Evolutionary conservation across 2,797 vertebrate species (phyloP).

Genomic region (Macroramphosus scolopax): DNA sequence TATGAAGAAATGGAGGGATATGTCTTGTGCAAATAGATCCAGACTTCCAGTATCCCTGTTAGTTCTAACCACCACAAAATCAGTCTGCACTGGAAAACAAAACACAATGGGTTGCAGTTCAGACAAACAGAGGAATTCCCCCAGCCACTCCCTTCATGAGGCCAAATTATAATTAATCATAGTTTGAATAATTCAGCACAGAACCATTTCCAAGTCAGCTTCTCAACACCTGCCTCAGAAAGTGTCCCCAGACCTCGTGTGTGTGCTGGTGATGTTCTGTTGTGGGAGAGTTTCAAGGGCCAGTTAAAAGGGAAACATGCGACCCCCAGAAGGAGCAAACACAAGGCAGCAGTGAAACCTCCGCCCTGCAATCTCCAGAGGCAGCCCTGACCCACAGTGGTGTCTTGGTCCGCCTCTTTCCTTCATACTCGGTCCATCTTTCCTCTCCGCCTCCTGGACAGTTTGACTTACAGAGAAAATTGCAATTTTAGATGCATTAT

Average conservation of each 20-base stretch:
- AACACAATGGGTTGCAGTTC: slow-evolving; percentile 63
- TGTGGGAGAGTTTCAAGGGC: slow-evolving; percentile 16
- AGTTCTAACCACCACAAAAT: slow-evolving; percentile 41
- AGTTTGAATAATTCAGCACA: slow-evolving; percentile 65
- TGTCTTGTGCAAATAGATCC: too few relatives aligned
- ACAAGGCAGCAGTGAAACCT: slow-evolving; percentile 54
- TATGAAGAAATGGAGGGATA: too few relatives aligned
- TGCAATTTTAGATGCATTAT: slow-evolving; percentile 14
- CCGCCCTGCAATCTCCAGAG: slow-evolving; percentile 54
- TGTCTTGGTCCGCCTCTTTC: slow-evolving; percentile 38
- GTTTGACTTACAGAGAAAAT: slow-evolving; percentile 27
- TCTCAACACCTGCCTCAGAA: slow-evolving; percentile 58
- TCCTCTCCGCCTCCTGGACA: slow-evolving; percentile 24
- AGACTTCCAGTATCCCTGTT: slow-evolving; percentile 40
- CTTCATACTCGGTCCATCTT: slow-evolving; percentile 31
- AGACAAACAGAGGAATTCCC: slow-evolving; percentile 69
- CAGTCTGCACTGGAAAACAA: slow-evolving; percentile 51
- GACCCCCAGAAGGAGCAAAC: slow-evolving; percentile 56
- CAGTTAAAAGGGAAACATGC: slow-evolving; percentile 46
- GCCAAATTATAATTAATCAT: slow-evolving; percentile 74
- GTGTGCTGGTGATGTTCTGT: slow-evolving; percentile 18
- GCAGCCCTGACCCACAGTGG: slow-evolving; percentile 56
- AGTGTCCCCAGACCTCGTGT: slow-evolving; percentile 34
- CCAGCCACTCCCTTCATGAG: slow-evolving; percentile 52
- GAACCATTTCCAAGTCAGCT: slow-evolving; percentile 50